Evolutionary conservation across 2,113 vertebrate species (phyloP), one percentile per base, ranked within the genome.

Genomic region (Oreochromis tanganicae): DNA sequence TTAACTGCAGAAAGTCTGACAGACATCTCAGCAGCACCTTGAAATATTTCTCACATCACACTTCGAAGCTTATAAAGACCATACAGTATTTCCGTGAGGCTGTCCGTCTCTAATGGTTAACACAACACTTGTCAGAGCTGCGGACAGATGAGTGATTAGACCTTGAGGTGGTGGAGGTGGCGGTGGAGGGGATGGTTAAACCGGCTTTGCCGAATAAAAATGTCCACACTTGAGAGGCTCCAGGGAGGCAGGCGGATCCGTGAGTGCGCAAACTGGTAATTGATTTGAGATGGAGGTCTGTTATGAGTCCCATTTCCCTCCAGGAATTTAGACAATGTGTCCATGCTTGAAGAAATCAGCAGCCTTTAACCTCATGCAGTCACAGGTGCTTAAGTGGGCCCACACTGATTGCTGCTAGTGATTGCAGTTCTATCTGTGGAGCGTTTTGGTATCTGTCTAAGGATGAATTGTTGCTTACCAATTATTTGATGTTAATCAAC

Each of bases 221-320:
- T 24, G 80, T 89, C 93, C 90, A 34, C 50, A 50, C 91, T 79
- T 89, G 81, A 71, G 29, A 80, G 57, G 61, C 89, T 91, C 89
- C 57, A 2, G 88, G 91, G 90, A 91, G 83, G 68, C 46, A 13
- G 75, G 21, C 46, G n/a, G 71, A 73, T 81, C 50, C 16, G 2
- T 8, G 12, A 85, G 85, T 71, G 55, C 9, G 63, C 63, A 48
- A 84, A 81, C 61, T 29, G 71, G 80, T 93, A 92, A 95, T 93
- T 95, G 94, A 95, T 92, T 94, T 85, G 88, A 56, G 87, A 93
- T 66, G 54, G 91, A 87, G 88, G 87, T 85, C 87, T 68, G 80
- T 48, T 73, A n/a, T 9, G 54, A 89, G 88, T 32, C 66, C 54
- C 52, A 34, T 41, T 55, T 32, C 71, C 73, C 75, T 9, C 24